Evolutionary conservation across 2,797 vertebrate species (phyloP).

Genomic region (Thamnophis elegans): DNA sequence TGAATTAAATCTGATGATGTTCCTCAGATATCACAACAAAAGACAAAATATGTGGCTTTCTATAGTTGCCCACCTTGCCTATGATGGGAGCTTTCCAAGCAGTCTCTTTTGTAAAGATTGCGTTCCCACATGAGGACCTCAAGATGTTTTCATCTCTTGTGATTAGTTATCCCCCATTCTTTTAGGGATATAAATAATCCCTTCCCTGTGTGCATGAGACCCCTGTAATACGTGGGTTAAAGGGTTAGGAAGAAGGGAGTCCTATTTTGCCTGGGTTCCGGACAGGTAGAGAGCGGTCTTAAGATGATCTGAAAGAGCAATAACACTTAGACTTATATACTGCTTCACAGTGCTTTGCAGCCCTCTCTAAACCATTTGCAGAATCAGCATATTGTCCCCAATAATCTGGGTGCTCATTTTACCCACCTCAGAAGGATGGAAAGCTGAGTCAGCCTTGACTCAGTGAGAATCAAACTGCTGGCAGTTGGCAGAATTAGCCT

Average conservation of each 20-base stretch:
- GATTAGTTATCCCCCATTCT: background rate
- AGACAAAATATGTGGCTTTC: background rate
- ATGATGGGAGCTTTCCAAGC: background rate
- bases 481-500: background rate
- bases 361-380: background rate
- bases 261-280: background rate
- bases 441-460: background rate
- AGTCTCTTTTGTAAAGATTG: background rate
- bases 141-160: background rate
- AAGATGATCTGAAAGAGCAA: background rate
- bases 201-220: background rate
- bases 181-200: background rate
- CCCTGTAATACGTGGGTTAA: background rate
- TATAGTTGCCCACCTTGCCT: background rate
- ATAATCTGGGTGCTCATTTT: background rate
- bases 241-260: background rate
- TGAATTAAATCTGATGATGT: background rate
- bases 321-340: background rate
- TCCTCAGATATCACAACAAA: background rate
- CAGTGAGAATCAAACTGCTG: background rate
- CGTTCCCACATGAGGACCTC: background rate
- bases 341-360: too few relatives aligned
- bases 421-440: background rate
- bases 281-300: background rate
- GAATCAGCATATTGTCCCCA: background rate